Conservation (phyloP, 2,113 vertebrate genomes). For the Mungos mungo region DNA sequence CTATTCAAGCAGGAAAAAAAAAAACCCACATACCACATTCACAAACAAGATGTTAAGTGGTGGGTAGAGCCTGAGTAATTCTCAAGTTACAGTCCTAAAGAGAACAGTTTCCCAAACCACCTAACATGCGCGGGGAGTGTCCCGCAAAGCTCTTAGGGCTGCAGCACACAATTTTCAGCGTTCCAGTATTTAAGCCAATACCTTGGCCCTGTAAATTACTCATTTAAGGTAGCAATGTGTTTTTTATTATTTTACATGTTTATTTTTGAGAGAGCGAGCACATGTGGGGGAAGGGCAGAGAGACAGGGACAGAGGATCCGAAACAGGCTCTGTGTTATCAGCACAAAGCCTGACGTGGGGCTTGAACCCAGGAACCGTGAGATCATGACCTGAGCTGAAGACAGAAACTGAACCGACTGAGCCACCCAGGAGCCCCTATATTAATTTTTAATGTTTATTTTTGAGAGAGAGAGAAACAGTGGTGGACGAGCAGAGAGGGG, state of each 20-base stretch:
- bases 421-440: too few species aligned
- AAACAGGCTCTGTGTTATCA: too few species aligned
- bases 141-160: neutral
- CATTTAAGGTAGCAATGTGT: neutral
- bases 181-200: neutral
- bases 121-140: neutral
- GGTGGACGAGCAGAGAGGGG: too few species aligned
- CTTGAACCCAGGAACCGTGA: too few species aligned
- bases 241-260: neutral
- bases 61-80: neutral
- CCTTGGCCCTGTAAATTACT: neutral
- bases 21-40: neutral
- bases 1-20: neutral
- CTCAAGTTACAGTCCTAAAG: neutral
- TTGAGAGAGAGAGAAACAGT: too few species aligned
- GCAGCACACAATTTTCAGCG: neutral
- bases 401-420: too few species aligned
- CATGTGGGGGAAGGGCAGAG: too few species aligned
- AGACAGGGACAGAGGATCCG: too few species aligned
- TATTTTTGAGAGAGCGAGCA: too few species aligned
- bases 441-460: too few species aligned
- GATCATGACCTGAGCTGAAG: too few species aligned
- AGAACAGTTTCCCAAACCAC: neutral
- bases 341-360: too few species aligned
- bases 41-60: neutral